These are phyloP conservation scores for Clistopyga incitator DNA, from an alignment of 2,888 invertebrate species.

Conservation along the genomic window DNA sequence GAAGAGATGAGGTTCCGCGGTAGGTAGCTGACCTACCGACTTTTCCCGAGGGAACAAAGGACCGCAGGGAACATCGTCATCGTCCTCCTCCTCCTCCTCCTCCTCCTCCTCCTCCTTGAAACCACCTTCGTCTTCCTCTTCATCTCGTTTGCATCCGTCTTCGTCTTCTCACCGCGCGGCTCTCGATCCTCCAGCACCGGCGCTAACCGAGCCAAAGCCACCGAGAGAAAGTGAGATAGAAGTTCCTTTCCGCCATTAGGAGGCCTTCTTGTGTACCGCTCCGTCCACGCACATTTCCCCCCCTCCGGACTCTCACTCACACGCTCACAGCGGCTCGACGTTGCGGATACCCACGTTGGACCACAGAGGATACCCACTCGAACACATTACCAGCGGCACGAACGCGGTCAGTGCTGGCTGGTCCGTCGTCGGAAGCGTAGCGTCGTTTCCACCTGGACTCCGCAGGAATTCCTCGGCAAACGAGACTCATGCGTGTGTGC, in stretches of 20 bases:
- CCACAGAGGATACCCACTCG: constrained; percentile 35
- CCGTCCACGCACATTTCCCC: constrained; percentile 59
- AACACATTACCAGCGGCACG: constrained; percentile 25
- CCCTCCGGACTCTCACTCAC: background rate
- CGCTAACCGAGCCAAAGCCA: background rate
- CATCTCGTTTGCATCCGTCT: constrained; percentile 27
- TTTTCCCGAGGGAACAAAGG: constrained; percentile 63
- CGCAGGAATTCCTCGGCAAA: constrained; percentile 16
- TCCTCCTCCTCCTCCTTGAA: background rate
- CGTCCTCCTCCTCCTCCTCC: constrained; percentile 8
- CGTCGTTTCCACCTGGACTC: constrained; percentile 37
- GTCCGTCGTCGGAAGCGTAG: constrained; percentile 55
- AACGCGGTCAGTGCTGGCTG: constrained; percentile 52
- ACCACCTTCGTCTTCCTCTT: constrained; percentile 5
- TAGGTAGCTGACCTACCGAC: constrained; percentile 41
- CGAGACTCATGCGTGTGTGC: background rate
- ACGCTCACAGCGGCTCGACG: constrained; percentile 19
- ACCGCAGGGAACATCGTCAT: constrained; percentile 38
- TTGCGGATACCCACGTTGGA: constrained; percentile 34
- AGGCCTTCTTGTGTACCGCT: constrained; percentile 37
- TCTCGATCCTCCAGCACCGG: background rate
- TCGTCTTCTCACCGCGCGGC: constrained; percentile 44
- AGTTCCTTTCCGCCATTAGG: constrained; percentile 57
- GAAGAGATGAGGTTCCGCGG: constrained; percentile 28
- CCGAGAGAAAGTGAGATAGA: constrained; percentile 29